Conservation (phyloP, 2,113 vertebrate genomes). For the Vanacampus margaritifer region DNA sequence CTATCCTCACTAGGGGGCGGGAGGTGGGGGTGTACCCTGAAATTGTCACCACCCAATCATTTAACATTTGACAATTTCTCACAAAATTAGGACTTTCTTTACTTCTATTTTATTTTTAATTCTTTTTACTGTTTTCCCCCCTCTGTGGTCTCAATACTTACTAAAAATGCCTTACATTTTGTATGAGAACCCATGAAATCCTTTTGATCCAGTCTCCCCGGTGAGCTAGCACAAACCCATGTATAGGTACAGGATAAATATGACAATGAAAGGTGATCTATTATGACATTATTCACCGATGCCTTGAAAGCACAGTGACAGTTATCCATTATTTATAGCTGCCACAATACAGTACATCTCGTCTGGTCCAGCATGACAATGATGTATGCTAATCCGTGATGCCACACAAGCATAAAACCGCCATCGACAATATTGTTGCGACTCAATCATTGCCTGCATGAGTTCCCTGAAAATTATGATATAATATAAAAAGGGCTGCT, state of each 20-base stretch:
- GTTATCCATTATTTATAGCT: neutral
- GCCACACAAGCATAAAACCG: neutral
- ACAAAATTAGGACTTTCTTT: neutral
- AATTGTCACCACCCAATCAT: too few relatives aligned
- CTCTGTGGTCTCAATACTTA: neutral
- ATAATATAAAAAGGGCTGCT: neutral
- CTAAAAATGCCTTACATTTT: neutral
- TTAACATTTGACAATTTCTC: too few relatives aligned
- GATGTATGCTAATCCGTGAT: neutral
- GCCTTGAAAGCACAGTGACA: neutral
- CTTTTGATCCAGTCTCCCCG: neutral
- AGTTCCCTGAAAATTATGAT: neutral
- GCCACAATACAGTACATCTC: neutral
- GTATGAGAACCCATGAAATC: neutral
- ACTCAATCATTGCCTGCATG: neutral
- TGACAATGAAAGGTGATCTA: neutral
- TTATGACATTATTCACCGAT: slow-evolving; percentile 3
- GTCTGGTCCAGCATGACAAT: slow-evolving; percentile 2
- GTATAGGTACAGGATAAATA: neutral
- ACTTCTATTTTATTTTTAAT: neutral
- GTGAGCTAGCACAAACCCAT: neutral
- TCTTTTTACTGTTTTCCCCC: neutral
- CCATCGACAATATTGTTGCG: neutral
- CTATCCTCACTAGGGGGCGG: too few relatives aligned
- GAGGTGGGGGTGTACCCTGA: too few relatives aligned